A percentile compares a stretch with the other conserved stretches of the same genome.
Conservation (phyloP, 2,113 vertebrate genomes). For the Hippocampus comes region DNA sequence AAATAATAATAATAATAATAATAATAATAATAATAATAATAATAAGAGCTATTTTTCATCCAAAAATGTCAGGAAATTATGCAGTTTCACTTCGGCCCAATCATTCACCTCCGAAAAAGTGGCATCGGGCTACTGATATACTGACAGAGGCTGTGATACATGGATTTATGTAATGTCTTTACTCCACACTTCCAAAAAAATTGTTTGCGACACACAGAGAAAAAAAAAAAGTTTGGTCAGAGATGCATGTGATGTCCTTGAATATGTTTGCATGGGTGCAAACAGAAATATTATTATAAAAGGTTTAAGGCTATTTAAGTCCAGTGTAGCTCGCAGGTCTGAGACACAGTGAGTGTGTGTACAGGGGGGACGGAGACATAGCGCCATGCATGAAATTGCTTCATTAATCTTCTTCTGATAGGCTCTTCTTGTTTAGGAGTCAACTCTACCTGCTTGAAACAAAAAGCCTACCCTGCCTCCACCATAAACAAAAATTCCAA, state of each 20-base stretch:
- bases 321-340: conserved; percentile 73
- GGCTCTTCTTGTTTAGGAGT: conserved; percentile 70
- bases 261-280: conserved; percentile 25
- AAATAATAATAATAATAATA: background rate
- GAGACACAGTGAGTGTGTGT: conserved; percentile 67
- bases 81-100: background rate
- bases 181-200: background rate
- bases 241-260: conserved; percentile 7
- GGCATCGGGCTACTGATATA: background rate
- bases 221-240: conserved; percentile 3
- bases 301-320: conserved; percentile 72
- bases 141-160: background rate
- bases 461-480: conserved; percentile 61
- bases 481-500: conserved; percentile 66
- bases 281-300: conserved; percentile 67
- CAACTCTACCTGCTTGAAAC: conserved; percentile 73
- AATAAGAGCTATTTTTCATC: background rate
- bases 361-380: conserved; percentile 63
- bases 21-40: background rate
- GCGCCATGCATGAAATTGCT: conserved; percentile 82
- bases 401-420: conserved; percentile 80
- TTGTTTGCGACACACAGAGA: background rate
- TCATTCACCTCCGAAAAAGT: background rate
- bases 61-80: background rate
- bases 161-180: background rate